Evolutionary conservation across 2,888 invertebrate species (phyloP).

Genomic region (Encarsia formosa): DNA sequence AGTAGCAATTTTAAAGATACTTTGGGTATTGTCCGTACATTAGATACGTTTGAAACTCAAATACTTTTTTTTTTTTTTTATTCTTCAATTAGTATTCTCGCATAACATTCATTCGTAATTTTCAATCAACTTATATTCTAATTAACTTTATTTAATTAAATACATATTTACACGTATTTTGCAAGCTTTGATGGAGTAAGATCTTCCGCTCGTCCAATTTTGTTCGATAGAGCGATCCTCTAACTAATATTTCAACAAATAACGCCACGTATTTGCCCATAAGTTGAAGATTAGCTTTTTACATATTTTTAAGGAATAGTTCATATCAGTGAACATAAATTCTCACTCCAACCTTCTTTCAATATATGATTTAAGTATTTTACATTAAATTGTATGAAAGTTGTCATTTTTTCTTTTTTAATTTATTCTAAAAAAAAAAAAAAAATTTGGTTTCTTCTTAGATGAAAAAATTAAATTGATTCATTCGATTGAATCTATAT

Average conservation of each 20-base stretch:
- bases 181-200: background rate
- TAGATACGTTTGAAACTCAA: slow-evolving; percentile 12
- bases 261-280: no score
- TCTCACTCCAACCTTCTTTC: no score
- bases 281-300: no score
- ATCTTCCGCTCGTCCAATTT: background rate
- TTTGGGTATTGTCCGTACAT: slow-evolving; percentile 20
- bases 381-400: no score
- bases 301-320: no score
- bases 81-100: slow-evolving; percentile 6
- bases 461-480: no score
- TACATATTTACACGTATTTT: slow-evolving; percentile 25
- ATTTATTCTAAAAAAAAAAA: no score
- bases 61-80: background rate
- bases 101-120: slow-evolving; percentile 10
- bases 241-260: background rate
- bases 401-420: no score
- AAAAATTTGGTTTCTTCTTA: no score
- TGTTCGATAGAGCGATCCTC: slow-evolving; percentile 9
- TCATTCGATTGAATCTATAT: no score
- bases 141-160: slow-evolving; percentile 14
- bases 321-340: no score
- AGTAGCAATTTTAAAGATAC: slow-evolving; percentile 14
- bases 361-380: no score
- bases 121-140: background rate